phyloP scores from a whole-genome alignment of 2,888 invertebrate species.

The Lasioglossum vierecki region DNA sequence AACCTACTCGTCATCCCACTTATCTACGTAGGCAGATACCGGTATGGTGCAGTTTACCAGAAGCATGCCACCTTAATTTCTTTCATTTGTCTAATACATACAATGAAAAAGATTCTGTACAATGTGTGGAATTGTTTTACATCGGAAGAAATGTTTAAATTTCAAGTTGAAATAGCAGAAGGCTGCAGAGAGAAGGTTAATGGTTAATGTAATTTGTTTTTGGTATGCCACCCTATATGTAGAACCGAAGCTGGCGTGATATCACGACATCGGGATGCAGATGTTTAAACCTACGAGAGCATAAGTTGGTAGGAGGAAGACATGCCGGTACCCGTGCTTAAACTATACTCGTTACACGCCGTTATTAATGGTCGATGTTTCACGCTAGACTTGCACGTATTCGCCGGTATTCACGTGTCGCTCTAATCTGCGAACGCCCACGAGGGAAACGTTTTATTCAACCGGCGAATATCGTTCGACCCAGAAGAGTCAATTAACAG shows the following conservation, averaged over 20 bases:
- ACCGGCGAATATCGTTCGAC: slow-evolving; percentile 24
- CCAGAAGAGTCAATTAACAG: slow-evolving; percentile 51
- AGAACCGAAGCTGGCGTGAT: slow-evolving; percentile 53
- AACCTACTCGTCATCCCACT: slow-evolving; percentile 49
- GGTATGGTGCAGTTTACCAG: not conserved
- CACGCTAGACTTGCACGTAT: slow-evolving; percentile 22
- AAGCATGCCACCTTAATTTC: not conserved
- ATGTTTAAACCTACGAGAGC: slow-evolving; percentile 66
- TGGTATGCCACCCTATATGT: slow-evolving; percentile 18
- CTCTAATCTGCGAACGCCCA: slow-evolving; percentile 51
- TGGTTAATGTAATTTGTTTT: not conserved
- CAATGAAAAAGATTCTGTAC: too few species aligned
- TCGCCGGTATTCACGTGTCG: slow-evolving; percentile 37
- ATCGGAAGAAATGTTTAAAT: too few species aligned
- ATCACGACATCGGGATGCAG: slow-evolving; percentile 66
- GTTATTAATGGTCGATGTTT: slow-evolving; percentile 65
- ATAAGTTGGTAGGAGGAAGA: slow-evolving; percentile 64
- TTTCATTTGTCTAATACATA: not conserved
- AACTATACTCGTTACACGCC: slow-evolving; percentile 61
- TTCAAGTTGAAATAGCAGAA: too few species aligned
- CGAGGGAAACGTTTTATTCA: slow-evolving; percentile 29
- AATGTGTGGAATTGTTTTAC: too few species aligned
- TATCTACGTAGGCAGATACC: slow-evolving; percentile 41
- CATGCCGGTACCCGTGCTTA: slow-evolving; percentile 56
- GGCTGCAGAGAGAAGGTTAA: too few species aligned